Base-by-base conservation (phyloP, 2,888 invertebrate genomes). In the Amiota mariae region DNA sequence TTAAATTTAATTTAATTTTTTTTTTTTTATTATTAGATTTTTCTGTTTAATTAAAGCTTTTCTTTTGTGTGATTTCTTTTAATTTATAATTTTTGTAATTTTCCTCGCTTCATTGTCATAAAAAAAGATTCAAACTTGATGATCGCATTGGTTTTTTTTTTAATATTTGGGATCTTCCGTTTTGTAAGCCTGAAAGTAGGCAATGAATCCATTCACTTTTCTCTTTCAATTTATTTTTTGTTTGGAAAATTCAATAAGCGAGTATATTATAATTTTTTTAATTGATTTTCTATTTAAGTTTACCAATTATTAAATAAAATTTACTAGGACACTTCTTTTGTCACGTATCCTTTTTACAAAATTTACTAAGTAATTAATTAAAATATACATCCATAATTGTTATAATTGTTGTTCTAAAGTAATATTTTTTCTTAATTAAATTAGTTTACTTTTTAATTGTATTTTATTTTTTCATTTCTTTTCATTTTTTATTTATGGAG, bases 21-120 rank as follows among this genome's bases (percentile, higher is more conserved):
- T n/a, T 8, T 61, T 11, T 61, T 61, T 3, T 47, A 3, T 48
- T 64, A 9, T 48, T n/a, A n/a, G n/a, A n/a, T n/a, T n/a, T 64
- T 64, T 57, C 36, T 36, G 12, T 66, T 54, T 68, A 51, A 20
- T 68, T 68, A 68, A 68, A 68, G 67, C 67, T 68, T 68, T 68
- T 68, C 24, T 36, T 36, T 36, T 36, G 8, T 24, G 9, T n/a
- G 67, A 54, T 68, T 54, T 24, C 0, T 57, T 59, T 59, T 10
- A 20, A 15, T n/a, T 13, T 61, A 64, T 47, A 3, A 47, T 64
- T 47, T 48, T 64, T 57, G 24, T 2, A 18, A 57, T 15, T 2
- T 63, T 13, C 13, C 18, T 18, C 59, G 59, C 59, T 36, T 36
- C 8, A 36, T 24, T 24, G 24, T 36, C 6, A 6, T 36, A 36